Conservation (phyloP, 2,888 invertebrate species). For the Psylliodes chrysocephalus region DNA sequence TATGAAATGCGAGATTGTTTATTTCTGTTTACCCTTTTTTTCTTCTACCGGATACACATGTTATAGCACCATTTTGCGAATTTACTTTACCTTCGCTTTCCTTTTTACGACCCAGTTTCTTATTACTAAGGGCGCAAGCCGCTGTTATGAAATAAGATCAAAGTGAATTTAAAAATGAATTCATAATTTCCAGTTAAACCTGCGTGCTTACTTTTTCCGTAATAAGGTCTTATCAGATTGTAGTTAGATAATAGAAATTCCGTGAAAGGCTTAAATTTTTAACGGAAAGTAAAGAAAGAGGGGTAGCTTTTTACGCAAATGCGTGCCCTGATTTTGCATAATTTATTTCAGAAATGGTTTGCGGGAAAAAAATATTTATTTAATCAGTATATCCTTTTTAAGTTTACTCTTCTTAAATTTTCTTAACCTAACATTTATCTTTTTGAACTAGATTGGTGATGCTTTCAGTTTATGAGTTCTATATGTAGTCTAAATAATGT, state of each 20-base stretch:
- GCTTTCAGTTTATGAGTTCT: no score
- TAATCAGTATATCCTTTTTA: no score
- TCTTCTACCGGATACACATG: neutral
- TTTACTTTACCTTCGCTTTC: neutral
- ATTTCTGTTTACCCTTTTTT: neutral
- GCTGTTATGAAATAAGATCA: conserved; percentile 15
- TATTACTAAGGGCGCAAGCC: neutral
- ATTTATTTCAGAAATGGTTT: no score
- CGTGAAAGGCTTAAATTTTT: neutral
- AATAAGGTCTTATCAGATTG: neutral
- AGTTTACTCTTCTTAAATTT: no score
- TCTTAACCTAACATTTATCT: no score
- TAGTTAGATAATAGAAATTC: neutral
- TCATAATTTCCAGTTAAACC: conserved; percentile 8
- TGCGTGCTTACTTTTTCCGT: neutral
- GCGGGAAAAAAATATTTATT: no score
- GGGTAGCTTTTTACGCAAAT: no score
- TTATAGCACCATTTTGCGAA: conserved; percentile 3
- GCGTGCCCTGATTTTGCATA: no score
- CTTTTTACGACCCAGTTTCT: neutral
- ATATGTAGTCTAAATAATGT: no score
- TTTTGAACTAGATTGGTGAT: no score
- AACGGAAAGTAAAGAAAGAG: neutral
- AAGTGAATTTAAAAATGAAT: conserved; percentile 8
- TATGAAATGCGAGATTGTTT: conserved; percentile 11